These are phyloP conservation scores for Cataglyphis rosenhaueri DNA, from an alignment of 2,888 invertebrate species.

Conservation along the genomic window DNA sequence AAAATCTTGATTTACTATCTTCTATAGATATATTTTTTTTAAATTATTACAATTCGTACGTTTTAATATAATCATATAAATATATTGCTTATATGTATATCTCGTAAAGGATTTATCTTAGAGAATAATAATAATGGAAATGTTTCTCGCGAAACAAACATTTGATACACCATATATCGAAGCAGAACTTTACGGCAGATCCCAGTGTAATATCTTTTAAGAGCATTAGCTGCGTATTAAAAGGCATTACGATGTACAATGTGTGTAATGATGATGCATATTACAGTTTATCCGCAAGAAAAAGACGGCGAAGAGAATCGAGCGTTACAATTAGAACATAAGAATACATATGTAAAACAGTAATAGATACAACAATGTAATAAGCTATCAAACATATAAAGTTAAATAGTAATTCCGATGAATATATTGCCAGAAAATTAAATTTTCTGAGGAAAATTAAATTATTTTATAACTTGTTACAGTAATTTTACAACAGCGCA, in stretches of 20 bases:
- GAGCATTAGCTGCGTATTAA: not conserved
- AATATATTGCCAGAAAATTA: constrained; percentile 1
- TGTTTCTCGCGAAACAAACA: not conserved
- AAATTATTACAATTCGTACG: not conserved
- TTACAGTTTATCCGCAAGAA: constrained; percentile 1
- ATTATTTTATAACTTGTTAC: constrained; percentile 28
- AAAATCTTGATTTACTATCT: not conserved
- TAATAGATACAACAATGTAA: not conserved
- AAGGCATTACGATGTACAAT: not conserved
- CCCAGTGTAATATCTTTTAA: not conserved
- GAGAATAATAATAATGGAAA: not conserved
- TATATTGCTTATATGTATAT: not conserved
- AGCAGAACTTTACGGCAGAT: not conserved
- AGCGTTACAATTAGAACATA: not conserved
- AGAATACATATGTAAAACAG: not conserved
- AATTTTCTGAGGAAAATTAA: not conserved
- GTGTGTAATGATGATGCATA: not conserved
- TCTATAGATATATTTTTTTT: not conserved
- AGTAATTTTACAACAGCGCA: not conserved
- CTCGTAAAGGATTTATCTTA: not conserved
- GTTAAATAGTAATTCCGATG: not conserved
- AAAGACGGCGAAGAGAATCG: not conserved
- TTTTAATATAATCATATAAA: not conserved
- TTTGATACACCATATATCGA: not conserved
- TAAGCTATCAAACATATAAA: not conserved